phyloP scores from a whole-genome alignment of 2,797 vertebrate genomes.

The Micropoecilia bifurca region DNA sequence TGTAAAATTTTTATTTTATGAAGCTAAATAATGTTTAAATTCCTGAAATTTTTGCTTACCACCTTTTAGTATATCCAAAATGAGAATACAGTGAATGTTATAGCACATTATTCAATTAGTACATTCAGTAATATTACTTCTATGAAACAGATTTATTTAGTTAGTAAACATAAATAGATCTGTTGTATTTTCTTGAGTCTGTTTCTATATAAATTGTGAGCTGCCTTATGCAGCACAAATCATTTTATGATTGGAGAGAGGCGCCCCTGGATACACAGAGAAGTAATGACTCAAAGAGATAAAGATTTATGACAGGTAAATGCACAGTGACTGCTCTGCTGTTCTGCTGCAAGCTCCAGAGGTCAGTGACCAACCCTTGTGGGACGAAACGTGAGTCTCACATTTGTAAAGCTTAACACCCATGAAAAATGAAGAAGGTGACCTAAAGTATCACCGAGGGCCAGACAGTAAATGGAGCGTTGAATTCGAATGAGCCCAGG shows the following conservation, averaged over 20 bases:
- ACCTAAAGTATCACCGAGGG: conserved; percentile 57
- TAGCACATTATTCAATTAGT: neutral
- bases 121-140: neutral
- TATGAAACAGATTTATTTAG: conserved; percentile 4
- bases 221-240: conserved; percentile 22
- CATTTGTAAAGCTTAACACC: conserved; percentile 73
- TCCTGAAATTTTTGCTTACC: conserved; percentile 53
- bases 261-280: conserved; percentile 12
- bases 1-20: conserved; percentile 74
- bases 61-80: conserved; percentile 13
- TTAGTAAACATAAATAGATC: conserved; percentile 9
- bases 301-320: conserved; percentile 64
- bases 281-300: conserved; percentile 55
- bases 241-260: conserved; percentile 20
- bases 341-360: conserved; percentile 36
- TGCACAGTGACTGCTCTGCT: conserved; percentile 26
- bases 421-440: conserved; percentile 77
- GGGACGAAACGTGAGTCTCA: conserved; percentile 66
- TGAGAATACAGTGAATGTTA: neutral
- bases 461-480: conserved; percentile 20
- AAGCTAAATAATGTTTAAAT: conserved; percentile 71
- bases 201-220: conserved; percentile 6
- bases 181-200: neutral
- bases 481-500: conserved; percentile 23
- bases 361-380: conserved; percentile 61